These are phyloP conservation scores for Dicyrtoma fusca DNA, from an alignment of 2,888 invertebrate genomes.

Conservation along the genomic window DNA sequence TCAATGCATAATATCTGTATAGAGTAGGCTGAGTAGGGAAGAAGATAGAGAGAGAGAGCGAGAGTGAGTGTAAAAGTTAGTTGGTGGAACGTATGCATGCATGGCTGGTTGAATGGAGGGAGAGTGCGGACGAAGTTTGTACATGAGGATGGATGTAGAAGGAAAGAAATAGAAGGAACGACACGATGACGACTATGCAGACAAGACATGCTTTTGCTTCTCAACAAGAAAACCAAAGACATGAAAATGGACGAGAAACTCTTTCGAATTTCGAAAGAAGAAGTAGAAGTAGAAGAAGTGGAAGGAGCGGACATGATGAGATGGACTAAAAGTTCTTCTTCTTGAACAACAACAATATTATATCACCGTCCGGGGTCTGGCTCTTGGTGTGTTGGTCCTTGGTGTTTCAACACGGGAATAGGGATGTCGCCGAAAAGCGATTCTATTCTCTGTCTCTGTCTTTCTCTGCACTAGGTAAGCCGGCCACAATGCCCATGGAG, in stretches of 20 bases:
- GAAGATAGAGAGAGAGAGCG: too few species aligned
- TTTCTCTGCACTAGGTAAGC: background rate
- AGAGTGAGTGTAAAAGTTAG: too few species aligned
- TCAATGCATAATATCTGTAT: too few species aligned
- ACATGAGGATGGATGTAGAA: background rate
- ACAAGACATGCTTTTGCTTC: too few species aligned
- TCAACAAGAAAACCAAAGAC: background rate
- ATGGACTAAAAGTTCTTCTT: slow-evolving; percentile 10
- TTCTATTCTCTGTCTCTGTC: background rate
- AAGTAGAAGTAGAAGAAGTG: background rate
- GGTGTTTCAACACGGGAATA: too few species aligned
- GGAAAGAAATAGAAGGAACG: background rate
- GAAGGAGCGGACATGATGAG: slow-evolving; percentile 8
- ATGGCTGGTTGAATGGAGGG: too few species aligned
- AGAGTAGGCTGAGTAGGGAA: too few species aligned
- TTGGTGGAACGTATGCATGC: too few species aligned
- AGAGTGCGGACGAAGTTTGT: too few species aligned
- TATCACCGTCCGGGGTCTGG: background rate
- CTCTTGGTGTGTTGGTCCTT: too few species aligned
- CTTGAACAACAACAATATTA: background rate
- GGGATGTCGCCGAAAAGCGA: background rate
- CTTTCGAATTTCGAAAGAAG: too few species aligned
- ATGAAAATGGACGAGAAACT: slow-evolving; percentile 5
- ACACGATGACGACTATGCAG: slow-evolving; percentile 3
- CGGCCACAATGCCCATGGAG: background rate